Evolutionary conservation across 2,888 invertebrate genomes (phyloP).

Genomic region (Tenthredo mesomela): DNA sequence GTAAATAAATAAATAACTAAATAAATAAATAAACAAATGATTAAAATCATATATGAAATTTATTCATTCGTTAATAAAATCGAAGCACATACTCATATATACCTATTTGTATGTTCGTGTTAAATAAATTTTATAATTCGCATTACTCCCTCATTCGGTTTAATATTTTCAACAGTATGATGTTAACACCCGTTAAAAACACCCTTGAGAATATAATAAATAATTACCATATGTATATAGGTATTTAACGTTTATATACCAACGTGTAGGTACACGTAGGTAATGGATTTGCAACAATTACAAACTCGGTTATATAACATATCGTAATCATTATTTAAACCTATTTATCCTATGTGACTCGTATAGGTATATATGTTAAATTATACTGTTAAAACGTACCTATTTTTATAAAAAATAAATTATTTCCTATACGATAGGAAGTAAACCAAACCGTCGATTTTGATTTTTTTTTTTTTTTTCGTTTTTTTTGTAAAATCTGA

Average conservation of each 20-base stretch:
- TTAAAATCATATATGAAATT: no score
- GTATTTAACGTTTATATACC: background rate
- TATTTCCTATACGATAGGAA: background rate
- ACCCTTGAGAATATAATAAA: conserved; percentile 49
- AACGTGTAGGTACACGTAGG: background rate
- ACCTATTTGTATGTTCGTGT: background rate
- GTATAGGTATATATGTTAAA: background rate
- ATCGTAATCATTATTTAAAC: background rate
- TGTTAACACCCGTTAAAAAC: conserved; percentile 44
- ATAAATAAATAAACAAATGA: no score
- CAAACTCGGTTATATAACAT: background rate
- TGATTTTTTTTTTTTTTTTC: no score
- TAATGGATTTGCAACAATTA: conserved; percentile 51
- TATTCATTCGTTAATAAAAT: background rate
- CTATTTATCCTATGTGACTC: background rate
- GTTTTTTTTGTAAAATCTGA: no score
- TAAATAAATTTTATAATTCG: background rate
- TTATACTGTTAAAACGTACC: background rate
- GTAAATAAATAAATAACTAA: no score
- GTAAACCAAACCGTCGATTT: no score
- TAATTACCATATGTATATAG: conserved; percentile 38
- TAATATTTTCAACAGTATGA: conserved; percentile 28
- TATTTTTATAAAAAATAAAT: background rate
- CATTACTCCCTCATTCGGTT: conserved; percentile 19
- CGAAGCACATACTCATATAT: background rate